phyloP scores from a whole-genome alignment of 2,797 vertebrate species.

The Oceanodroma leucorhoa region DNA sequence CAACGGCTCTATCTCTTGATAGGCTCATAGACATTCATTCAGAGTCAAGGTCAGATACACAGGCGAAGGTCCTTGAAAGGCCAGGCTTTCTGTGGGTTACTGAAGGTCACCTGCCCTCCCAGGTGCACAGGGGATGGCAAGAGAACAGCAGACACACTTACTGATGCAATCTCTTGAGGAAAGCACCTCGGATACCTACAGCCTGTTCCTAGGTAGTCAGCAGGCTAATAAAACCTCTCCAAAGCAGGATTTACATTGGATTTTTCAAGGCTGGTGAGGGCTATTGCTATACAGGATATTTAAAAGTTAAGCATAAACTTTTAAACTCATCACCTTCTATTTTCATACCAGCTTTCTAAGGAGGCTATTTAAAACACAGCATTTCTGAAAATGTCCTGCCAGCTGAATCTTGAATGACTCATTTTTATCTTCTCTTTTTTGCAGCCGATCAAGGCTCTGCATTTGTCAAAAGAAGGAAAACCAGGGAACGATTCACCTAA shows the following conservation, averaged over 20 bases:
- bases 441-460: not conserved
- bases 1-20: not conserved
- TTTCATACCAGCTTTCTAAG: not conserved
- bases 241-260: not conserved
- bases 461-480: not conserved
- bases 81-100: not conserved
- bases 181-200: not conserved
- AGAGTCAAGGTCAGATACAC: not conserved
- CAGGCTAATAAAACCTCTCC: not conserved
- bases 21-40: not conserved
- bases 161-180: not conserved
- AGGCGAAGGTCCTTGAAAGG: not conserved
- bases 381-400: not conserved
- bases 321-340: not conserved
- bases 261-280: not conserved
- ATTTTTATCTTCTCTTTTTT: not conserved
- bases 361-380: not conserved
- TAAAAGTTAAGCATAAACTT: not conserved
- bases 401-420: not conserved
- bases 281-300: not conserved
- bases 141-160: not conserved
- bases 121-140: not conserved
- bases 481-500: not conserved
- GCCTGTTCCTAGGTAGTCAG: not conserved
- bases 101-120: not conserved